Base-by-base conservation (phyloP, 92 coral and sea anemone genomes). In the Epizoanthus scotinus region DNA sequence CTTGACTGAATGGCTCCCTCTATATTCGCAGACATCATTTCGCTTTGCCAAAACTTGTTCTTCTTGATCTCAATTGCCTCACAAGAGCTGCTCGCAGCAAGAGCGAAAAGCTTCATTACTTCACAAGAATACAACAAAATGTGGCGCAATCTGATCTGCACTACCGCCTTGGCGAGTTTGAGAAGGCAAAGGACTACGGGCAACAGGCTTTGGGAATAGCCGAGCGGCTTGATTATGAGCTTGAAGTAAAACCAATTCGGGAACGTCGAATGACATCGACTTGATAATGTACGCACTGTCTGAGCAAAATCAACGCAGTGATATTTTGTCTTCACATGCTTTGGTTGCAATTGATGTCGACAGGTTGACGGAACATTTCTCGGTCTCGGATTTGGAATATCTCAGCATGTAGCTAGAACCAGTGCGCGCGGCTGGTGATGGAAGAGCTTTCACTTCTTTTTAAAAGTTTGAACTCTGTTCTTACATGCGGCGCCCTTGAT, bases 1-100 rank as follows among this genome's bases (percentile, higher is more conserved):
- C 78, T 90, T 17, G 77, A 84, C 15, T n/a, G n/a, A 59, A 84
- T n/a, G 70, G 42, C 17, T 6, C 26, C 15, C 42, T 90, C 27
- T 91, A 91, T 66, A 71, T 88, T 44, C 60, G 77, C n/a, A 88
- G 86, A n/a, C 85, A 82, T 29, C 82, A 67, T 9, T 91, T 91
- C 73, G 72, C 84, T 5, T 73, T 87, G 0, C 44, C 78, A 18
- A 87, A 87, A 42, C 81, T 88, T 10, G 94, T 91, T 14, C 59
- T 85, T 40, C 56, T 88, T 82, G 59, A 82, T 25, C 90, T 91
- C 0, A 87, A 91, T 55, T 91, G 94, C 44, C 83, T 89, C 17
- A 91, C 94, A 25, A 77, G 62, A 6, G 81, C 65, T 0, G 82
- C 87, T 5, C 86, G 92, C 2, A 17, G 58, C 21, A 71, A 75